Evolutionary conservation across 2,888 invertebrate species (phyloP).

Genomic region (Ferrisia virgata): DNA sequence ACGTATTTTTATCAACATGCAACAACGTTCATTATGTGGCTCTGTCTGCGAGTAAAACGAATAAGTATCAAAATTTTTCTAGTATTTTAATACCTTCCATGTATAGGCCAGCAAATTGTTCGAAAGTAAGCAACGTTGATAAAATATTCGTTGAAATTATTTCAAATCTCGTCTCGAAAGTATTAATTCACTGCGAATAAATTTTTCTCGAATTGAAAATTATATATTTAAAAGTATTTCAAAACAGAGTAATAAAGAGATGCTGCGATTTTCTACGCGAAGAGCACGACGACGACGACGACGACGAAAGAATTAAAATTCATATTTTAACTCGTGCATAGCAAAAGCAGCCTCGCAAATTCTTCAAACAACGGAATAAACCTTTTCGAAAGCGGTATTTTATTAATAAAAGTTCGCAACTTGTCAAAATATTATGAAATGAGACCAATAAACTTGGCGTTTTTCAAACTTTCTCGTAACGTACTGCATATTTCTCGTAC

Average conservation of each 20-base stretch:
- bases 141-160: background rate
- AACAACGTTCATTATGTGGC: too few species aligned
- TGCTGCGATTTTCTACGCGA: background rate
- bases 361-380: background rate
- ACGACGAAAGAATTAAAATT: background rate
- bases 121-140: background rate
- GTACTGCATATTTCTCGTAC: background rate
- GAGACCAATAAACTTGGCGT: background rate
- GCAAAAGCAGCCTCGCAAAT: background rate
- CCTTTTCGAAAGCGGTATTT: background rate
- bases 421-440: slow-evolving; percentile 3
- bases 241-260: too few species aligned
- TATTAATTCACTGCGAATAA: background rate
- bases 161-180: background rate
- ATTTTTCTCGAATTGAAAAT: background rate
- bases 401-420: slow-evolving; percentile 5
- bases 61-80: too few species aligned
- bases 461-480: background rate
- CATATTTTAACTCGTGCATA: background rate
- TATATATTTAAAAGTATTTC: background rate
- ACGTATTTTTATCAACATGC: background rate
- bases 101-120: background rate
- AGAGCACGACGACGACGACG: too few species aligned
- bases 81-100: too few species aligned
- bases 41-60: too few species aligned